These are phyloP conservation scores for Drosophila greeni DNA, from an alignment of 2,888 invertebrate genomes.

Conservation along the genomic window DNA sequence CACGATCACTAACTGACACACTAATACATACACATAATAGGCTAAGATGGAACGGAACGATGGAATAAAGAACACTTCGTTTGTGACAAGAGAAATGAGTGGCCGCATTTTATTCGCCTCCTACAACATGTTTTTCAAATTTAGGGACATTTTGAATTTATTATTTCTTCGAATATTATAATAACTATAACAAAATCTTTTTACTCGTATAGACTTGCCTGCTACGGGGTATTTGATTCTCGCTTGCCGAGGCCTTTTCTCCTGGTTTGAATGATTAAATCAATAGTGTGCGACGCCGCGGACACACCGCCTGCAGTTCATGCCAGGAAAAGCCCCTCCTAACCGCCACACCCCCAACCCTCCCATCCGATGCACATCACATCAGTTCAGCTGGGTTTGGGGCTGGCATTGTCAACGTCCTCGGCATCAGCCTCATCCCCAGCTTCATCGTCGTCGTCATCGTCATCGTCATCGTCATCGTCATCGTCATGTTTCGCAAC, in stretches of 20 bases:
- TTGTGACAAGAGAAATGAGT: no score
- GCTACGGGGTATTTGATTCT: slow-evolving; percentile 1
- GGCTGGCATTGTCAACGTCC: slow-evolving; percentile 33
- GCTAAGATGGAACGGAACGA: no score
- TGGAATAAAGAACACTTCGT: no score
- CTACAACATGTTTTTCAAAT: no score
- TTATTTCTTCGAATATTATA: no score
- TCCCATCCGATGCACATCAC: slow-evolving; percentile 18
- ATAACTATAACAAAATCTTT: no score
- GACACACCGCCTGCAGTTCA: slow-evolving; percentile 16
- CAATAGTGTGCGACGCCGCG: slow-evolving; percentile 36
- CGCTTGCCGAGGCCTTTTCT: slow-evolving; percentile 13
- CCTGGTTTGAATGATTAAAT: slow-evolving; percentile 37
- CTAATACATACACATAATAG: no score
- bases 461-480: neutral
- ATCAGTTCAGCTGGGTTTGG: slow-evolving; percentile 25
- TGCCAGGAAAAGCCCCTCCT: neutral
- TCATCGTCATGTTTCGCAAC: slow-evolving; percentile 42
- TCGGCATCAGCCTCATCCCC: slow-evolving; percentile 13
- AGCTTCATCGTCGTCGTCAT: neutral
- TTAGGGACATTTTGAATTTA: no score
- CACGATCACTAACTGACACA: no score
- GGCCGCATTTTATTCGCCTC: no score
- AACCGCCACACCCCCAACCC: slow-evolving; percentile 1
- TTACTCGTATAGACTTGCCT: neutral